A percentile compares a stretch with the other conserved stretches of the same genome.
Evolutionary conservation across 2,797 vertebrate genomes (phyloP).

Genomic region (Acanthornis magna): DNA sequence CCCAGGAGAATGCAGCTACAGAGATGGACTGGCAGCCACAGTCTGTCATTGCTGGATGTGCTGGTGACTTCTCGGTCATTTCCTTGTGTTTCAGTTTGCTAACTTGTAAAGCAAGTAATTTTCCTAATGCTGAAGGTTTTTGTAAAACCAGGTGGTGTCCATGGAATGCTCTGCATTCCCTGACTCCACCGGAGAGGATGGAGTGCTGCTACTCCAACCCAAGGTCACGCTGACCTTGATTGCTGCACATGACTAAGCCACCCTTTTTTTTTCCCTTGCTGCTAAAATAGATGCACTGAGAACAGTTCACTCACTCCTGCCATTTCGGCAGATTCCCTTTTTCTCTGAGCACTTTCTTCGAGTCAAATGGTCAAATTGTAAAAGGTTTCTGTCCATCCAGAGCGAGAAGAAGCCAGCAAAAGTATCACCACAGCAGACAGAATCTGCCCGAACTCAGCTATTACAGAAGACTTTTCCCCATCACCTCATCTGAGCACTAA

Average conservation of each 20-base stretch:
- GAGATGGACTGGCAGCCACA: not conserved
- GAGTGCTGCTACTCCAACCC: not conserved
- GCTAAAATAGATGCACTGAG: conserved; percentile 9
- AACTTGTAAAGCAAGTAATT: not conserved
- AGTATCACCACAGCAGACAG: not conserved
- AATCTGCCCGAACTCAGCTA: not conserved
- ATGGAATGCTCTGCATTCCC: not conserved
- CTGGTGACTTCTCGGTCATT: not conserved
- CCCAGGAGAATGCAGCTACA: not conserved
- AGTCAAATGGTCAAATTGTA: conserved; percentile 47
- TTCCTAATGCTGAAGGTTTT: not conserved
- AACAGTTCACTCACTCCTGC: not conserved
- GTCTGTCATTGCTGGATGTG: not conserved
- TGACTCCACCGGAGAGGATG: not conserved
- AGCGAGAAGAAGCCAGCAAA: not conserved
- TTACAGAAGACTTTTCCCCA: conserved; percentile 33
- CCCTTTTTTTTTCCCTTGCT: not conserved
- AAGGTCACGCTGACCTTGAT: conserved; percentile 16
- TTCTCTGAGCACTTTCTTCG: not conserved
- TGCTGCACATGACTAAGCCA: not conserved
- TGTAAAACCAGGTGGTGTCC: not conserved
- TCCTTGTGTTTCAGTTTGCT: not conserved
- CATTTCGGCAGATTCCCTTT: not conserved
- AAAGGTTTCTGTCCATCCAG: conserved; percentile 3
- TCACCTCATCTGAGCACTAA: conserved; percentile 54